These are phyloP conservation scores for Malachius bipustulatus DNA, from an alignment of 2,888 invertebrate genomes.

Conservation along the genomic window DNA sequence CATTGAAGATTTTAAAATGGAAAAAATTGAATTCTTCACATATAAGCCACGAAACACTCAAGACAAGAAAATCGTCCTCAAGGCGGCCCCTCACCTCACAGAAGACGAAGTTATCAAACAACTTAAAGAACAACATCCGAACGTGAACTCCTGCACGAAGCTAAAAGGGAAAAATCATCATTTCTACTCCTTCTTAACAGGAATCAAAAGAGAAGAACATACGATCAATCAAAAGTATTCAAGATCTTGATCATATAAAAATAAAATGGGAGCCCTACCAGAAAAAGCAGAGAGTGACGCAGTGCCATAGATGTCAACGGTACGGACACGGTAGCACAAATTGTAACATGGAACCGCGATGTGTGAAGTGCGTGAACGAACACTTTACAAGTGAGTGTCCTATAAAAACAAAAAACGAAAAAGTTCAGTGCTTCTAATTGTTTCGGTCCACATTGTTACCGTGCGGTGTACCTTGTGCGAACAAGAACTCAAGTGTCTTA, in stretches of 20 bases:
- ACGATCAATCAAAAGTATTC: background rate
- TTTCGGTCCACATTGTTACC: background rate
- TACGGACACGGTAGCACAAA: slow-evolving; percentile 4
- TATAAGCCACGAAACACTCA: background rate
- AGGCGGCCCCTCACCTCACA: background rate
- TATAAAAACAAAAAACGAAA: background rate
- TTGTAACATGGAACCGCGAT: background rate
- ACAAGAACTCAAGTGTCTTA: too few relatives aligned
- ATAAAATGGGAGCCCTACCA: background rate
- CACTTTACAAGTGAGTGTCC: slow-evolving; percentile 2
- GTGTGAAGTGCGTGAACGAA: slow-evolving; percentile 3
- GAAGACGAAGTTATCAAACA: background rate
- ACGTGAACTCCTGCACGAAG: background rate
- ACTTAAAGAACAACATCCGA: background rate
- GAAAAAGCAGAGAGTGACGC: background rate
- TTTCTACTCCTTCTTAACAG: background rate
- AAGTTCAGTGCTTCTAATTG: slow-evolving; percentile 4
- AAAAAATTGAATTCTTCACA: background rate
- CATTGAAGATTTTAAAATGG: too few relatives aligned
- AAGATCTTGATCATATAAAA: background rate
- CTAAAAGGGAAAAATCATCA: background rate
- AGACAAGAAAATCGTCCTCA: background rate
- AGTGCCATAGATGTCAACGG: background rate
- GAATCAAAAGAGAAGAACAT: too few relatives aligned
- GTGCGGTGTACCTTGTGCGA: too few relatives aligned